phyloP scores from a whole-genome alignment of 2,797 vertebrate species.

The Intellagama lesueurii region DNA sequence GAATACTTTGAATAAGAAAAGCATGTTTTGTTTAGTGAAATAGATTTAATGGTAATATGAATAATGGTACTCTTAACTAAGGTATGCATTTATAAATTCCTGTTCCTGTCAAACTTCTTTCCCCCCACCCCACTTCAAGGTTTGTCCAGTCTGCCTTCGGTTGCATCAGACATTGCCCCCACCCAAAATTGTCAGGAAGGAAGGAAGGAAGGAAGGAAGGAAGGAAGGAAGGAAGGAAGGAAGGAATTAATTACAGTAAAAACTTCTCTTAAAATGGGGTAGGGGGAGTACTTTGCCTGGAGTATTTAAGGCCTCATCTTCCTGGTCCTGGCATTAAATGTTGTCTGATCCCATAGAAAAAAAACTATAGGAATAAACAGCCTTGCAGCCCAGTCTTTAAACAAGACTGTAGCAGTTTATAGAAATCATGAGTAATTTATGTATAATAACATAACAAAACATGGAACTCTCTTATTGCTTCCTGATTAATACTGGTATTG shows the following conservation, averaged over 20 bases:
- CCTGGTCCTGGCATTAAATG: not conserved
- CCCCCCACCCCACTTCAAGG: constrained; percentile 56
- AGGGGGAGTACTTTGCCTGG: not conserved
- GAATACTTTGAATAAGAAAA: constrained; percentile 80
- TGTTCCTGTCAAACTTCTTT: constrained; percentile 79
- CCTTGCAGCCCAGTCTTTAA: not conserved
- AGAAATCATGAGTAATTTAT: not conserved
- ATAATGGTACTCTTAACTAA: constrained; percentile 78
- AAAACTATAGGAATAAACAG: not conserved
- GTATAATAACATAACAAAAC: not conserved
- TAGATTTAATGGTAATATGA: constrained; percentile 84
- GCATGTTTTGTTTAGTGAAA: constrained; percentile 85
- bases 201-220: too few relatives aligned
- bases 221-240: not conserved
- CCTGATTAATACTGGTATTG: not conserved
- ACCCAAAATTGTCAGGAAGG: constrained; percentile 21
- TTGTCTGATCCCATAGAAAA: not conserved
- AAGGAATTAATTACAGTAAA: not conserved
- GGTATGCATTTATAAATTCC: constrained; percentile 79
- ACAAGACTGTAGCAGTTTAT: not conserved
- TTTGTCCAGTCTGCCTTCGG: constrained; percentile 26
- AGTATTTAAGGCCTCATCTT: constrained; percentile 17
- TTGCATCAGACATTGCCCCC: constrained; percentile 1
- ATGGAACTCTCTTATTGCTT: not conserved
- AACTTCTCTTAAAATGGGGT: too few relatives aligned